Conservation (phyloP, 1,140 invertebrate species). For the Asbolus verrucosus region DNA sequence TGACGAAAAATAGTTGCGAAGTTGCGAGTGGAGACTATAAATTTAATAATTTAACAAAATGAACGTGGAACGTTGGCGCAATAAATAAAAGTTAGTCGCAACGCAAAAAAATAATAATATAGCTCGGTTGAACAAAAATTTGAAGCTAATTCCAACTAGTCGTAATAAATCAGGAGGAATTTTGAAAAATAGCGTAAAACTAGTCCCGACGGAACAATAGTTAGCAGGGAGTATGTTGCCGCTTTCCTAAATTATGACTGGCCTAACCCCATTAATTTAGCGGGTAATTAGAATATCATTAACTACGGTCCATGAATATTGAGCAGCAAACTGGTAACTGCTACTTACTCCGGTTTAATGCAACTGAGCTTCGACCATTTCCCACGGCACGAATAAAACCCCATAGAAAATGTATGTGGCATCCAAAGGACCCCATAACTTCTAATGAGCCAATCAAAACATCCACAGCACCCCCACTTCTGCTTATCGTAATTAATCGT, state of each 20-base stretch:
- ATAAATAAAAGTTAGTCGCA: too few relatives aligned
- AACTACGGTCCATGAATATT: constrained; percentile 47
- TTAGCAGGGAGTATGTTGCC: constrained; percentile 33
- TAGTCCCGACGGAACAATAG: constrained; percentile 29
- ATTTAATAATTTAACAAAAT: too few relatives aligned
- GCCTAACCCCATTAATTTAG: constrained; percentile 46
- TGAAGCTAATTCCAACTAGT: background rate
- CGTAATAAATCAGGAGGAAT: constrained; percentile 10
- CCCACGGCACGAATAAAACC: constrained; percentile 42
- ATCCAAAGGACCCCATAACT: constrained; percentile 21
- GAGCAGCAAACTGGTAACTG: constrained; percentile 45
- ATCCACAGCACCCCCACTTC: constrained; percentile 16
- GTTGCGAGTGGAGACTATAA: too few relatives aligned
- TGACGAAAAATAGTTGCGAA: too few relatives aligned
- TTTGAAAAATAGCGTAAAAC: constrained; percentile 42
- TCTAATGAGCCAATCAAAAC: constrained; percentile 39
- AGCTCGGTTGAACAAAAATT: background rate
- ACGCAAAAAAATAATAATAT: too few relatives aligned
- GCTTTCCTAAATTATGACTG: constrained; percentile 39
- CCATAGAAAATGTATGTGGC: constrained; percentile 8
- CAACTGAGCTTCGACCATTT: constrained; percentile 39
- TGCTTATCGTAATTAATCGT: constrained; percentile 12
- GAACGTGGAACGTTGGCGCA: too few relatives aligned
- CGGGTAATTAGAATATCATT: constrained; percentile 48
- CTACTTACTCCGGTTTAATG: constrained; percentile 41